Evolutionary conservation across 2,113 vertebrate genomes (phyloP).

Genomic region (Antechinus flavipes): DNA sequence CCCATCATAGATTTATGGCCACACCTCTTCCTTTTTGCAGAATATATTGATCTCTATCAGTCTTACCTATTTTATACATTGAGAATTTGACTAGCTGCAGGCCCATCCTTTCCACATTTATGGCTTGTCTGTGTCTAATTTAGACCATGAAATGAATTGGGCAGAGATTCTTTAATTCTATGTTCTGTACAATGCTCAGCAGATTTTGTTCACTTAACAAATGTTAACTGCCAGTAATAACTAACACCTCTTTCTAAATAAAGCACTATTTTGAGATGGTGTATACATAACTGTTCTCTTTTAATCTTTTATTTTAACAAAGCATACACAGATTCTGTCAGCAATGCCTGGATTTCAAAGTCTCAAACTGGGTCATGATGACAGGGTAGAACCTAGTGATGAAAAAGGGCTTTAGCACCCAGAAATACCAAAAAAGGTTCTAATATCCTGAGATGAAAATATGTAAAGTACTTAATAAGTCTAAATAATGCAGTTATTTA

Average conservation of each 20-base stretch:
- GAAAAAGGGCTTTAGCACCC: conserved; percentile 13
- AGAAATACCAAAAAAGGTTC: neutral
- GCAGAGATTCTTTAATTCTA: conserved; percentile 59
- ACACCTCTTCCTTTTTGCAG: neutral
- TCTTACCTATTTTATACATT: neutral
- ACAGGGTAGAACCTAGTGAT: conserved; percentile 21
- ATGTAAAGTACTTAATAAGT: neutral
- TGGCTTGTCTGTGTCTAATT: conserved; percentile 64
- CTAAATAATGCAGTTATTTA: neutral
- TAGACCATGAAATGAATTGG: conserved; percentile 45
- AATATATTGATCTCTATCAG: no score
- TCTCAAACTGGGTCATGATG: conserved; percentile 71
- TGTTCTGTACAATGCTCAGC: conserved; percentile 64
- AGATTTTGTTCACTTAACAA: conserved; percentile 75
- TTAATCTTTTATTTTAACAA: conserved; percentile 72
- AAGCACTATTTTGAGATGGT: conserved; percentile 68
- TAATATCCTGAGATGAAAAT: neutral
- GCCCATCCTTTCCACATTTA: neutral
- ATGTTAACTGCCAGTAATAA: conserved; percentile 78
- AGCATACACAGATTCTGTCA: conserved; percentile 62
- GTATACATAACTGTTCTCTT: conserved; percentile 64
- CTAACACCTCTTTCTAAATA: conserved; percentile 73
- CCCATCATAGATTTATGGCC: neutral
- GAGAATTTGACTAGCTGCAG: neutral
- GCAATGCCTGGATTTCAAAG: conserved; percentile 57